Evolutionary conservation across 2,888 invertebrate genomes (phyloP).

Genomic region (Pheosia gnoma): DNA sequence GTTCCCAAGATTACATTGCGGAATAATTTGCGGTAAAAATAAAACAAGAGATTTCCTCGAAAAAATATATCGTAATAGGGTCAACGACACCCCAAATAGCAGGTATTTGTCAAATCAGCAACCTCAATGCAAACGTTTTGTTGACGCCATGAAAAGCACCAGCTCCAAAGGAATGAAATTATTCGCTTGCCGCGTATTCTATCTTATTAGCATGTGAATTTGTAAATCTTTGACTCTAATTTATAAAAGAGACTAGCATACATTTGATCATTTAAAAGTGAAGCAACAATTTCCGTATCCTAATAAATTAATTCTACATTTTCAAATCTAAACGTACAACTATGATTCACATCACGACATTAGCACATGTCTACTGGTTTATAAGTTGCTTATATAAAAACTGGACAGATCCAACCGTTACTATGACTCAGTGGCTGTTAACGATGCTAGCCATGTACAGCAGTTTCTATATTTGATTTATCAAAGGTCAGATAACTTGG

Average conservation of each 20-base stretch:
- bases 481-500: constrained; percentile 1
- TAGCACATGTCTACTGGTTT: constrained; percentile 31
- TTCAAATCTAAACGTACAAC: constrained; percentile 29
- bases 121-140: not conserved
- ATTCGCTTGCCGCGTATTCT: not conserved
- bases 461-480: constrained; percentile 2
- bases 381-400: constrained; percentile 21
- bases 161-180: not conserved
- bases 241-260: not conserved
- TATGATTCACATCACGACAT: constrained; percentile 38
- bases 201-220: not conserved
- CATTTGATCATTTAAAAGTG: not conserved
- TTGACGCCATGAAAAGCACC: not conserved
- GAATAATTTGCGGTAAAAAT: not conserved
- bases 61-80: not conserved
- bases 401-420: constrained; percentile 38
- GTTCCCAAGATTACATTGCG: not conserved
- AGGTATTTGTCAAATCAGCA: not conserved
- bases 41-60: not conserved
- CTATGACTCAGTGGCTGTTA: constrained; percentile 27
- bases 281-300: not conserved
- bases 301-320: constrained; percentile 10
- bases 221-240: not conserved
- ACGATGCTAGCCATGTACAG: not conserved
- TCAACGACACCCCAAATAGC: not conserved